Base-by-base conservation (phyloP, 2,888 invertebrate genomes). In the Leistus spinibarbis region DNA sequence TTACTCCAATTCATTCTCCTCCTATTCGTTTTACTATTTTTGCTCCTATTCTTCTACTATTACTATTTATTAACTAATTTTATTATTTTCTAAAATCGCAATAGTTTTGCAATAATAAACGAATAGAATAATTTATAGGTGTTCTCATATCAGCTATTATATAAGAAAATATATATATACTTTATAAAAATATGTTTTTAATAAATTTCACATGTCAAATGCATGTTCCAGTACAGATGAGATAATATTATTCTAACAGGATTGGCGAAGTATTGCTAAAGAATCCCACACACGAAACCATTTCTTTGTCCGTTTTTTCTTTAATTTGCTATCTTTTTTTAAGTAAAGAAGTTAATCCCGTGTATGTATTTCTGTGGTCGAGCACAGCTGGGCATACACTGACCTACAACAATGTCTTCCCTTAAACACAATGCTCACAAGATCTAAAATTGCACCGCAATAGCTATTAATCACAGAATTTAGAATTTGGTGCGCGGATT, bases 301-400 rank as follows among this genome's bases (percentile, higher is more conserved):
- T 62, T 70, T 63, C 62, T 70, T 70, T 40, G 70, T 63, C 22
- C 22, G 17, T 27, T 69, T 69, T 40, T 60, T 60, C 19, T 69
- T 13, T 40, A n/a, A n/a, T n/a, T 69, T 67, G 54, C 54, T 54
- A 5, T 40, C 13, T 27, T 66, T 4, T 40, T 13, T 64, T 23
- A 40, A 27, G 53, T 71, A 76, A 73, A 72, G 63, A 77, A 69
- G 74, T 64, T 78, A 78, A 78, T 77, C 78, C 78, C 69, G 66
- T n/a, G 70, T 73, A 54, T 70, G 40, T 40, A 73, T 76, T 79
- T 78, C 78, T 79, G 78, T 76, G 79, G 79, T 79, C 77, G 66
- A 63, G 63, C 77, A 78, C 79, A 79, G 79, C 79, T 79, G 79
- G 79, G 79, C 78, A 79, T 76, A 79, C 79, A 79, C 77, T 78